A percentile compares a stretch with the other conserved stretches of the same genome.
phyloP scores from a whole-genome alignment of 2,888 invertebrate species.

The Lasioglossum vierecki region DNA sequence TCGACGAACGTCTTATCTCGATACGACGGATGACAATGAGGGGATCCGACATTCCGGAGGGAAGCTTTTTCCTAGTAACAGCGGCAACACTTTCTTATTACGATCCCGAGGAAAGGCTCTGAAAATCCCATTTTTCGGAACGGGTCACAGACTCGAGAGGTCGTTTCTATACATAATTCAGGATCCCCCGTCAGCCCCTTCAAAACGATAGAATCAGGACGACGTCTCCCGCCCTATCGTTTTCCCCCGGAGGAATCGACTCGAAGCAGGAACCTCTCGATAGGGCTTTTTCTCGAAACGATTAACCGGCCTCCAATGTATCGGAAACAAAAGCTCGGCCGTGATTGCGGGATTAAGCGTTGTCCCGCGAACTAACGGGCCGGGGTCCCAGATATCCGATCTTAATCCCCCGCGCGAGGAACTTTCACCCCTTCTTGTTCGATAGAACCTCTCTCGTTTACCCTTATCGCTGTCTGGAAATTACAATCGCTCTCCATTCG shows the following conservation, averaged over 20 bases:
- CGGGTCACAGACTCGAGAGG: background rate
- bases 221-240: background rate
- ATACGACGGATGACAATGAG: background rate
- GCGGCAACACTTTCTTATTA: background rate
- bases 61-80: background rate
- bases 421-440: conserved; percentile 24
- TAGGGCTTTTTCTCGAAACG: conserved; percentile 22
- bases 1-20: background rate
- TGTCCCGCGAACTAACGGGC: conserved; percentile 55
- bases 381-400: conserved; percentile 57
- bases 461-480: conserved; percentile 58
- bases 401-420: conserved; percentile 62
- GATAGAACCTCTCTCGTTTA: conserved; percentile 41
- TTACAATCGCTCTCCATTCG: conserved; percentile 46
- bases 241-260: background rate
- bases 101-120: background rate
- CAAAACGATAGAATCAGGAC: conserved; percentile 9
- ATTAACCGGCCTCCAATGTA: conserved; percentile 42
- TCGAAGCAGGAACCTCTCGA: background rate
- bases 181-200: background rate
- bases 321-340: conserved; percentile 38
- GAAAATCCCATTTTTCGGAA: conserved; percentile 10
- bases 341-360: conserved; percentile 68
- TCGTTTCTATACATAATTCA: conserved; percentile 21
- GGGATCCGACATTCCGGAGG: background rate